A percentile compares a stretch with the other conserved stretches of the same genome.
These are phyloP conservation scores for Beris chalybata DNA, from an alignment of 2,888 invertebrate species.

Conservation along the genomic window DNA sequence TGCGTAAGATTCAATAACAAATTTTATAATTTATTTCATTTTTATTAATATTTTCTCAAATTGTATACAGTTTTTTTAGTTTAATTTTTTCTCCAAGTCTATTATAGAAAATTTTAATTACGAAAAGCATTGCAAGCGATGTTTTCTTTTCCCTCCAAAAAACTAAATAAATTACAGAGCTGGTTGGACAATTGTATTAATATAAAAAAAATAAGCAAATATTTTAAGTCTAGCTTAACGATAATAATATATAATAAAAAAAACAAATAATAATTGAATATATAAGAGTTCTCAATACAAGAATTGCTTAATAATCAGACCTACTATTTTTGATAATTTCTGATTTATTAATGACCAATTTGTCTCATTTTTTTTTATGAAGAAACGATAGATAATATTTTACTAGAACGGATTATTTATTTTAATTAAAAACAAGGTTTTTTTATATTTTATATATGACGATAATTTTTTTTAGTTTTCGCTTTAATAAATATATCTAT, in stretches of 20 bases:
- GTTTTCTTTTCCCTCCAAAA: neutral
- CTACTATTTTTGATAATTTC: conserved; percentile 37
- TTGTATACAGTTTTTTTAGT: no score
- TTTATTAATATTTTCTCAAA: no score
- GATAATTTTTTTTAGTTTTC: conserved; percentile 19
- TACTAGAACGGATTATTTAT: conserved; percentile 24
- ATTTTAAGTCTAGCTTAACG: conserved; percentile 28
- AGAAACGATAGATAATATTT: conserved; percentile 18
- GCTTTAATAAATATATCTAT: conserved; percentile 10
- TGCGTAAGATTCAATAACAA: no score
- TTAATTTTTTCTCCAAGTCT: neutral
- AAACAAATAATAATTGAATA: neutral
- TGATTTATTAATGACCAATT: conserved; percentile 35
- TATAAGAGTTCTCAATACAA: conserved; percentile 26
- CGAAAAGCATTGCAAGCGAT: neutral
- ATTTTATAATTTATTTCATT: no score
- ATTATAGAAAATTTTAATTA: neutral
- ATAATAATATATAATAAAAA: conserved; percentile 2
- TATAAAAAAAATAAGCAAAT: conserved; percentile 16
- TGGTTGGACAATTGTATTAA: conserved; percentile 19
- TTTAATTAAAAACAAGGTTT: conserved; percentile 24
- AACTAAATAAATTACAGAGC: conserved; percentile 12
- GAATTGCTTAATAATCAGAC: neutral
- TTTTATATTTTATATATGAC: conserved; percentile 24
- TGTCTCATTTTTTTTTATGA: conserved; percentile 27